Evolutionary conservation across 1,140 invertebrate genomes (phyloP).

Genomic region (Aphidius gifuensis): DNA sequence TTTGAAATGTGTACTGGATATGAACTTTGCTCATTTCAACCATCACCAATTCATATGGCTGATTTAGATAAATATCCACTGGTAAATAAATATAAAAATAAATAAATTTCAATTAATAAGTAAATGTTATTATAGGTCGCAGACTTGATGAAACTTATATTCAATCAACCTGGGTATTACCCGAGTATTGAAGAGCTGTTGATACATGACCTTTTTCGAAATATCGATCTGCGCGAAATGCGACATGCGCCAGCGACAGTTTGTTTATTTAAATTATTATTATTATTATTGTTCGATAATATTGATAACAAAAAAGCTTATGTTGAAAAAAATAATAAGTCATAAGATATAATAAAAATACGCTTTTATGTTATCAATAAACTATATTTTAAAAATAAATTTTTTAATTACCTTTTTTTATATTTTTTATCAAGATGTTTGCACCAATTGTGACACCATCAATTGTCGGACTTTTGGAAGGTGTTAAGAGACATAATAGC

Average conservation of each 20-base stretch:
- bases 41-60: conserved; percentile 67
- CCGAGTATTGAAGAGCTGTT: conserved; percentile 76
- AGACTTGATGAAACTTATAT: conserved; percentile 78
- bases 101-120: conserved; percentile 6
- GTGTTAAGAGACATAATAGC: conserved; percentile 49
- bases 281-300: background rate
- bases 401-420: background rate
- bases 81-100: conserved; percentile 47
- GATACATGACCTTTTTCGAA: conserved; percentile 78
- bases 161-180: conserved; percentile 65
- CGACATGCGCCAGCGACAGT: conserved; percentile 55
- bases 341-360: background rate
- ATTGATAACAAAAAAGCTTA: background rate
- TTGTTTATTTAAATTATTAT: conserved; percentile 6
- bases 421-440: conserved; percentile 45
- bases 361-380: background rate
- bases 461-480: conserved; percentile 48
- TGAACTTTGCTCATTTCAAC: conserved; percentile 71
- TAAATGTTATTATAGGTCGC: conserved; percentile 59
- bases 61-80: conserved; percentile 75
- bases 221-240: conserved; percentile 84
- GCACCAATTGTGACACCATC: conserved; percentile 49
- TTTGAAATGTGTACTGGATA: conserved; percentile 89
- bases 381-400: background rate
- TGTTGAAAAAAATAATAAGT: background rate